These are phyloP conservation scores for Plectus sambesii DNA, from an alignment of 1,140 invertebrate species.

Conservation along the genomic window DNA sequence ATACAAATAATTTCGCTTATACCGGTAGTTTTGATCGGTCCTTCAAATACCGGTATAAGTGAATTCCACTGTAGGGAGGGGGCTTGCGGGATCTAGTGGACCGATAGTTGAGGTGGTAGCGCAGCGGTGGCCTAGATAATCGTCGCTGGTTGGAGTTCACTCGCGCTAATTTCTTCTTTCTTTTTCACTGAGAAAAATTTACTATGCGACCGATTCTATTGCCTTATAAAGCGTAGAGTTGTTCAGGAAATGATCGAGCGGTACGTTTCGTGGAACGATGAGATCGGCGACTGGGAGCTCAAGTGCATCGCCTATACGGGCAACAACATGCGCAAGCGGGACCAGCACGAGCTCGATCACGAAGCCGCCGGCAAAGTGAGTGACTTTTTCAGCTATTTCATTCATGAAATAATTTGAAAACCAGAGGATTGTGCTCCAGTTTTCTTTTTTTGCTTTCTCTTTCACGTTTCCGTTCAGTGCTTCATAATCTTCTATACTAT, in stretches of 20 bases:
- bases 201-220: too few relatives aligned
- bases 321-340: constrained; percentile 73
- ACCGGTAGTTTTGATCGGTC: too few relatives aligned
- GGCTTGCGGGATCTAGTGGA: constrained; percentile 1
- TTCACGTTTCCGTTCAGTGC: constrained; percentile 9
- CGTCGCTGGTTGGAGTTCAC: constrained; percentile 9
- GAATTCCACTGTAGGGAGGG: too few relatives aligned
- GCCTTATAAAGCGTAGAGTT: too few relatives aligned
- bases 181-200: constrained; percentile 10
- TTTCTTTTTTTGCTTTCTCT: too few relatives aligned
- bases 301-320: constrained; percentile 93
- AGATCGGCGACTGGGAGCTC: constrained; percentile 94
- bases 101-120: too few relatives aligned
- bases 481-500: constrained; percentile 10
- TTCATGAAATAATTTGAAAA: too few relatives aligned
- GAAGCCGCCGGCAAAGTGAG: neutral
- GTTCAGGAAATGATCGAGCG: constrained; percentile 76
- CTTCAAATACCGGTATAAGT: too few relatives aligned
- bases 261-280: constrained; percentile 91
- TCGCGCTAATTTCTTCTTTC: constrained; percentile 15
- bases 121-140: too few relatives aligned
- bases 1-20: too few relatives aligned
- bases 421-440: too few relatives aligned
- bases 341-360: neutral
- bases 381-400: neutral